A percentile compares a stretch with the other conserved stretches of the same genome.
Evolutionary conservation across 2,888 invertebrate genomes (phyloP).

Genomic region (Drosophila picticornis): DNA sequence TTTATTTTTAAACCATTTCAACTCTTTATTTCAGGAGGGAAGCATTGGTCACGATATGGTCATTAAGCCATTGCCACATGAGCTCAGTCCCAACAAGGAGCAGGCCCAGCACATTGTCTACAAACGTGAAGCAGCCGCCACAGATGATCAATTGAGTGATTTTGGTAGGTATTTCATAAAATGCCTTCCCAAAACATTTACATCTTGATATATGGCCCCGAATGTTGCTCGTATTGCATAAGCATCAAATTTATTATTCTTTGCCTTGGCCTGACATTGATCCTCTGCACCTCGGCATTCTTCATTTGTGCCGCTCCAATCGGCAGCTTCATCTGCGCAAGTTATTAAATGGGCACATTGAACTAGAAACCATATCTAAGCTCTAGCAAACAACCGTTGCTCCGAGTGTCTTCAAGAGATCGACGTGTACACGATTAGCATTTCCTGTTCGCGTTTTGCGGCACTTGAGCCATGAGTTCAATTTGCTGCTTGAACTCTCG

Average conservation of each 20-base stretch:
- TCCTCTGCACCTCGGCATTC: constrained; percentile 17
- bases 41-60: constrained; percentile 95
- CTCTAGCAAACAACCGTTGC: constrained; percentile 58
- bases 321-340: constrained; percentile 37
- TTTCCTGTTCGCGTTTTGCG: constrained; percentile 63
- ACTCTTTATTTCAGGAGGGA: constrained; percentile 90
- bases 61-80: constrained; percentile 93
- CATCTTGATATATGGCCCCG: constrained; percentile 14
- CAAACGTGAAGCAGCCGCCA: constrained; percentile 86
- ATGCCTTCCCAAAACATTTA: not conserved
- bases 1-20: constrained; percentile 5
- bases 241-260: constrained; percentile 20
- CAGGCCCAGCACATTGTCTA: constrained; percentile 91
- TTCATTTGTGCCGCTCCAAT: constrained; percentile 28
- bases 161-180: constrained; percentile 88
- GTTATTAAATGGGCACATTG: constrained; percentile 72
- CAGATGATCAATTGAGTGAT: constrained; percentile 90
- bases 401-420: constrained; percentile 48
- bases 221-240: not conserved
- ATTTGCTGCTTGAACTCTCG: constrained; percentile 59
- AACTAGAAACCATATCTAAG: constrained; percentile 67
- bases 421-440: constrained; percentile 72
- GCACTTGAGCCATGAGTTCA: constrained; percentile 51
- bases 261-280: constrained; percentile 41
- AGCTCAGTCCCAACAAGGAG: constrained; percentile 86